A percentile compares a stretch with the other conserved stretches of the same genome.
Evolutionary conservation across 2,888 invertebrate genomes (phyloP).

Genomic region (Zaprionus obscuricornis): DNA sequence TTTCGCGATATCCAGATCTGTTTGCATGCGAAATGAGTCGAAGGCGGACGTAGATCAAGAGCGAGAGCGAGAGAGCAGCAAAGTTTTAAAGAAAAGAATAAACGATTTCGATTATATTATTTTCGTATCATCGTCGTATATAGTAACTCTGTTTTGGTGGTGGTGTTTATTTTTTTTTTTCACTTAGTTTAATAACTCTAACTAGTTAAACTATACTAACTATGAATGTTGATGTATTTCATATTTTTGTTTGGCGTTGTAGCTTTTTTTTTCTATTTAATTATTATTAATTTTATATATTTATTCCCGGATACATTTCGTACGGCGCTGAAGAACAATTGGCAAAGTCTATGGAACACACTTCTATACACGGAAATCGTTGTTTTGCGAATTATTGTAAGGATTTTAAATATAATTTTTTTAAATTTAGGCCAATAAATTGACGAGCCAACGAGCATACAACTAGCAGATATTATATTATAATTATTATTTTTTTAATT

Average conservation of each 20-base stretch:
- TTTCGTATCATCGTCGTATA: slow-evolving; percentile 73
- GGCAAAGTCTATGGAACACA: slow-evolving; percentile 57
- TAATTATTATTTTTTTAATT: slow-evolving; percentile 9
- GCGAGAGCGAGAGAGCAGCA: slow-evolving; percentile 24
- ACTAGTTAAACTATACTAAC: slow-evolving; percentile 13
- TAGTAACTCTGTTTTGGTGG: slow-evolving; percentile 82
- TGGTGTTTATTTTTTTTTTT: slow-evolving; percentile 35
- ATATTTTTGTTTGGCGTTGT: slow-evolving; percentile 53
- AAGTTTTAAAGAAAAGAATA: slow-evolving; percentile 77
- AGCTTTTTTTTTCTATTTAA: slow-evolving; percentile 58
- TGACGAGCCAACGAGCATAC: slow-evolving; percentile 10
- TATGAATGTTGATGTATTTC: slow-evolving; percentile 84
- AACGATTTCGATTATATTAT: slow-evolving; percentile 76
- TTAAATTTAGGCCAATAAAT: slow-evolving; percentile 1
- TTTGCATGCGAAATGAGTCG: slow-evolving; percentile 17
- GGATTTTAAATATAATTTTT: slow-evolving; percentile 7
- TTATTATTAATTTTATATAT: too few species aligned
- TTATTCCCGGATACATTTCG: slow-evolving; percentile 62
- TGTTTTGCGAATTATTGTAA: neutral
- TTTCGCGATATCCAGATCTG: slow-evolving; percentile 92
- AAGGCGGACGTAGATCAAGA: slow-evolving; percentile 7
- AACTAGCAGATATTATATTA: slow-evolving; percentile 10
- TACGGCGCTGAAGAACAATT: slow-evolving; percentile 66
- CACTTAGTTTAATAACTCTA: slow-evolving; percentile 82
- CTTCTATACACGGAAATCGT: slow-evolving; percentile 48